These are phyloP conservation scores for Mastacembelus armatus DNA, from an alignment of 2,797 vertebrate species.

Conservation along the genomic window DNA sequence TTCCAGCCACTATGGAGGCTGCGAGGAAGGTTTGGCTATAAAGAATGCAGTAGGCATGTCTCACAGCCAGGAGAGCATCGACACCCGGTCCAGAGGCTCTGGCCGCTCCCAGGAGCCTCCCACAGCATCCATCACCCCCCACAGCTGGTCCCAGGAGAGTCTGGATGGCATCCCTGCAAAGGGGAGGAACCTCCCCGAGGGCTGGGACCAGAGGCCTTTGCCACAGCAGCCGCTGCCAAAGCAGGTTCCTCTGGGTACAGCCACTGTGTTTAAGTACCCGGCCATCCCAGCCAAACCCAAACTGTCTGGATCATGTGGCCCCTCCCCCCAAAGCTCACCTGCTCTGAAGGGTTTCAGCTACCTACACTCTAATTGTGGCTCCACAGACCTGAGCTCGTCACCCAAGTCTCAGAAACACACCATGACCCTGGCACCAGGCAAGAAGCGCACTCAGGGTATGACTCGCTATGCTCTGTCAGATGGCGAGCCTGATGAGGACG, in stretches of 20 bases:
- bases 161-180: constrained; percentile 81
- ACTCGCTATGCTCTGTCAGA: constrained; percentile 91
- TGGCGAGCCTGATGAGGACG: constrained; percentile 90
- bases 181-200: constrained; percentile 92
- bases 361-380: constrained; percentile 80
- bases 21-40: constrained; percentile 84
- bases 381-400: constrained; percentile 47
- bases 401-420: constrained; percentile 18
- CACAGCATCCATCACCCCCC: constrained; percentile 73
- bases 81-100: constrained; percentile 89
- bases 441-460: constrained; percentile 88
- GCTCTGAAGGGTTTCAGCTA: constrained; percentile 85
- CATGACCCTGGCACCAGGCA: constrained; percentile 66
- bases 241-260: constrained; percentile 81
- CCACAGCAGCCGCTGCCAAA: constrained; percentile 69
- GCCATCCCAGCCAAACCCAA: constrained; percentile 83
- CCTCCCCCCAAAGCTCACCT: constrained; percentile 68
- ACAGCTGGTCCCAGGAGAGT: constrained; percentile 85
- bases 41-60: constrained; percentile 73
- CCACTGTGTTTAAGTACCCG: constrained; percentile 87
- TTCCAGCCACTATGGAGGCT: constrained; percentile 80
- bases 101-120: constrained; percentile 91
- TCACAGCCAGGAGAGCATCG: constrained; percentile 90
- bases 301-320: constrained; percentile 21
- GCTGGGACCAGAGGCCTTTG: constrained; percentile 83